phyloP scores from a whole-genome alignment of 2,113 vertebrate species.

The Oceanodroma tethys region DNA sequence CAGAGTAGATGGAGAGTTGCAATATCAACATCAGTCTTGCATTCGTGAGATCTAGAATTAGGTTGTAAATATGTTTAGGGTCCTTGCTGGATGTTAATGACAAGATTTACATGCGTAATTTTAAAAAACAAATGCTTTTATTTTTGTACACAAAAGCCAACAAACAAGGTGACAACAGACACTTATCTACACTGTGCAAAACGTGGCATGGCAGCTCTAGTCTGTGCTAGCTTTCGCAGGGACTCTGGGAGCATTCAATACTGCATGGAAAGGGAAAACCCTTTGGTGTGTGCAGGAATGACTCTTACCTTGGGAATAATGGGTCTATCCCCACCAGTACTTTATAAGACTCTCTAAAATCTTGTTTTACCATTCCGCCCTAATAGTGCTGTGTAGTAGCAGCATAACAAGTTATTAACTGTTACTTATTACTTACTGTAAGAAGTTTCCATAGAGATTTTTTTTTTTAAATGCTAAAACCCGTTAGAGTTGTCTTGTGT shows the following conservation, averaged over 20 bases:
- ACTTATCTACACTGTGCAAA: background rate
- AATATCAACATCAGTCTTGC: background rate
- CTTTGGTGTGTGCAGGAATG: background rate
- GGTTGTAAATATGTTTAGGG: background rate
- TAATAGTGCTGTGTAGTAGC: background rate
- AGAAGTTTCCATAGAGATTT: background rate
- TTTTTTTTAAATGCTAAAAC: background rate
- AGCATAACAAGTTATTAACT: background rate
- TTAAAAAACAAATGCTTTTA: background rate
- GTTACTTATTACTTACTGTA: background rate
- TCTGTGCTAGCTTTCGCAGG: background rate
- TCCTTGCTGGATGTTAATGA: background rate
- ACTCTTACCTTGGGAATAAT: background rate
- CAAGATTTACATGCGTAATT: background rate
- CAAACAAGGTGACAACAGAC: background rate
- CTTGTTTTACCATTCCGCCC: background rate
- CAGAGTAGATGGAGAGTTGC: background rate
- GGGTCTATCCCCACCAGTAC: background rate
- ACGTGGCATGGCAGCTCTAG: accelerated
- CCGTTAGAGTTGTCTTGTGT: background rate
- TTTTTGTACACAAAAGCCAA: background rate
- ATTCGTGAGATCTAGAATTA: background rate
- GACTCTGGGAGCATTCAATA: background rate
- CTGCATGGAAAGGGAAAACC: background rate
- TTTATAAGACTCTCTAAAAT: background rate